These are phyloP conservation scores for Ceratina japonica DNA, from an alignment of 1,140 invertebrate genomes.

Conservation along the genomic window DNA sequence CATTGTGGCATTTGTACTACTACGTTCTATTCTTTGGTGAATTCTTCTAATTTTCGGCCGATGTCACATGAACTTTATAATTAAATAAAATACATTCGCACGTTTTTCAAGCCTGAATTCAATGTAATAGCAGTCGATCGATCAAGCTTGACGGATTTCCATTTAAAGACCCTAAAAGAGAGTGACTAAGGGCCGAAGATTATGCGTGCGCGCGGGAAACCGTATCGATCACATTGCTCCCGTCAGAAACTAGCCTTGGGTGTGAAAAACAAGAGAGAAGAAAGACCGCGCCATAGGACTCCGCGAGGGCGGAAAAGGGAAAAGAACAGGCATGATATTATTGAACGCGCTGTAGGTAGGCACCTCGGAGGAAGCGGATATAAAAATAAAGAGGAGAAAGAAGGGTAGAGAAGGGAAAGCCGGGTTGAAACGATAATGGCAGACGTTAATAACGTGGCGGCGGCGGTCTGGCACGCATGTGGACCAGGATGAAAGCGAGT, in stretches of 20 bases:
- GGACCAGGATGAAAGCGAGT: slow-evolving; percentile 8
- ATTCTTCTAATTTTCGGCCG: too few relatives aligned
- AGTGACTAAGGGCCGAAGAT: neutral
- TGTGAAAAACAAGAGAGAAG: slow-evolving; percentile 18
- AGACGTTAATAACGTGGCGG: slow-evolving; percentile 63
- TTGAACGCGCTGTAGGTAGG: slow-evolving; percentile 40
- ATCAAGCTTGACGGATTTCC: neutral
- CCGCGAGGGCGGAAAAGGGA: neutral
- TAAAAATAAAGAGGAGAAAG: slow-evolving; percentile 41
- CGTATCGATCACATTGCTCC: slow-evolving; percentile 48
- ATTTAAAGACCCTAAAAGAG: neutral
- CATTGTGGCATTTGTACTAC: too few relatives aligned
- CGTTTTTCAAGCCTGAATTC: too few relatives aligned
- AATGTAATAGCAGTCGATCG: neutral
- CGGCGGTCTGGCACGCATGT: slow-evolving; percentile 18
- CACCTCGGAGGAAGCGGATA: slow-evolving; percentile 21
- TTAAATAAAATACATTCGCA: too few relatives aligned
- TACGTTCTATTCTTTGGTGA: too few relatives aligned
- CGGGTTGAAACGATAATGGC: slow-evolving; percentile 64
- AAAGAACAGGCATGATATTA: slow-evolving; percentile 28
- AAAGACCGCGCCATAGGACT: neutral
- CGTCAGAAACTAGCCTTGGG: slow-evolving; percentile 23
- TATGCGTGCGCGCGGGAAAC: slow-evolving; percentile 29
- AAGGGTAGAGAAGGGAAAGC: slow-evolving; percentile 17
- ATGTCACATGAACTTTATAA: too few relatives aligned